These are phyloP conservation scores for Neoarius graeffei DNA, from an alignment of 2,113 vertebrate genomes.

Conservation along the genomic window DNA sequence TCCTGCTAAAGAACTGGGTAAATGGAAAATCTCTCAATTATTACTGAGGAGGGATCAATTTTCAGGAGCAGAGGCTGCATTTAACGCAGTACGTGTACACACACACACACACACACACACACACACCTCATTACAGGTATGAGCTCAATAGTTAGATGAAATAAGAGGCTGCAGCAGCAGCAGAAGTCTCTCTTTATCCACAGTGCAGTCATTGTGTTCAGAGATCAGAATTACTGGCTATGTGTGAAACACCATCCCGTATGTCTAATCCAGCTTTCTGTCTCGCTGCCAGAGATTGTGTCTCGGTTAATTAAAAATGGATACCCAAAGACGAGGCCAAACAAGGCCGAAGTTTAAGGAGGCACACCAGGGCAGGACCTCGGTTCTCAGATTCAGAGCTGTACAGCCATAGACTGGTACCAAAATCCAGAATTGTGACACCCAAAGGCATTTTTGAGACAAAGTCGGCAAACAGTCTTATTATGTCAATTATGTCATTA, in stretches of 20 bases:
- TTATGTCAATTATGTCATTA: too few relatives aligned
- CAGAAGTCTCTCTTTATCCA: conserved; percentile 2
- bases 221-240: conserved; percentile 47
- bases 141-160: conserved; percentile 38
- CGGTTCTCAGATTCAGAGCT: background rate
- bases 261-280: conserved; percentile 35
- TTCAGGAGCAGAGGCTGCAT: conserved; percentile 61
- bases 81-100: conserved; percentile 49
- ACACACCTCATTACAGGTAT: conserved; percentile 2
- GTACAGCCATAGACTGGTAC: too few relatives aligned
- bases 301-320: conserved; percentile 51
- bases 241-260: conserved; percentile 20
- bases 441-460: too few relatives aligned
- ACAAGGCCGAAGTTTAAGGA: conserved; percentile 15
- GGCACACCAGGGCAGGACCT: background rate
- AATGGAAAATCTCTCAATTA: conserved; percentile 80
- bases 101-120: conserved; percentile 42
- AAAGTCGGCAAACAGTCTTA: too few relatives aligned
- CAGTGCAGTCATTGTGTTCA: background rate
- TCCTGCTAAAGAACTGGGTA: conserved; percentile 63
- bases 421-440: too few relatives aligned
- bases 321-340: conserved; percentile 31
- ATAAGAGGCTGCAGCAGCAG: conserved; percentile 7
- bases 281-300: conserved; percentile 59
- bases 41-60: conserved; percentile 77